Conservation (phyloP, 2,888 invertebrate genomes). For the Tetrapedia diversipes region DNA sequence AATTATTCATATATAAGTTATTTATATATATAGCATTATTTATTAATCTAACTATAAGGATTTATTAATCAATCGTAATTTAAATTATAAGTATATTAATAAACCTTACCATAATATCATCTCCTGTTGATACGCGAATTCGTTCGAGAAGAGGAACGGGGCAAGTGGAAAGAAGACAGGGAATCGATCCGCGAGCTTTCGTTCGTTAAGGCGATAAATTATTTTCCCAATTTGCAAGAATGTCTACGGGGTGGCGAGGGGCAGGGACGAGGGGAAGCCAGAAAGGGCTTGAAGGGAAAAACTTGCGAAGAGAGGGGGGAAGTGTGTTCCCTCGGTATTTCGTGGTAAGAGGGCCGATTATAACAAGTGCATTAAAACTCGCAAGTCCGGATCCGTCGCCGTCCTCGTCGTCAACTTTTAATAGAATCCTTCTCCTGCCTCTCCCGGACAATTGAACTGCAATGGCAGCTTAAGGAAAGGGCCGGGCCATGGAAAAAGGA, state of each 20-base stretch:
- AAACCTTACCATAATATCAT: too few relatives aligned
- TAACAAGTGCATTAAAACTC: conserved; percentile 78
- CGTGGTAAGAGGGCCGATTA: conserved; percentile 77
- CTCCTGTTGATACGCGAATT: too few relatives aligned
- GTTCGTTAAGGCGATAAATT: conserved; percentile 72
- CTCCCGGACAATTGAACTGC: conserved; percentile 74
- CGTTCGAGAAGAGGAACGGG: not conserved
- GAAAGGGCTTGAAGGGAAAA: conserved; percentile 37
- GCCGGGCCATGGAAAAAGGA: conserved; percentile 15
- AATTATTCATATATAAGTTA: too few relatives aligned
- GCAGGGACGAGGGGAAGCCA: conserved; percentile 1
- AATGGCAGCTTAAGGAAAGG: conserved; percentile 55
- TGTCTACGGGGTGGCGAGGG: conserved; percentile 57
- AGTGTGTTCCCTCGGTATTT: conserved; percentile 68
- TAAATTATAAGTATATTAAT: too few relatives aligned
- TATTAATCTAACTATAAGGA: too few relatives aligned
- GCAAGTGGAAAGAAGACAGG: too few relatives aligned
- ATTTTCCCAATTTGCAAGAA: conserved; percentile 76
- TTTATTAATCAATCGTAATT: too few relatives aligned
- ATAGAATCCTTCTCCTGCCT: conserved; percentile 75
- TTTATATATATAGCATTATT: too few relatives aligned
- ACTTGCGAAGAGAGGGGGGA: conserved; percentile 39
- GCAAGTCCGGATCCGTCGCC: conserved; percentile 70
- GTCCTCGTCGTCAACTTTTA: conserved; percentile 77
- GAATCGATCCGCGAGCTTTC: conserved; percentile 17